Percentiles rank a stretch among this genome's conserved stretches.
Conservation (phyloP, 2,797 vertebrate species). For the Pseudopleuronectes americanus region DNA sequence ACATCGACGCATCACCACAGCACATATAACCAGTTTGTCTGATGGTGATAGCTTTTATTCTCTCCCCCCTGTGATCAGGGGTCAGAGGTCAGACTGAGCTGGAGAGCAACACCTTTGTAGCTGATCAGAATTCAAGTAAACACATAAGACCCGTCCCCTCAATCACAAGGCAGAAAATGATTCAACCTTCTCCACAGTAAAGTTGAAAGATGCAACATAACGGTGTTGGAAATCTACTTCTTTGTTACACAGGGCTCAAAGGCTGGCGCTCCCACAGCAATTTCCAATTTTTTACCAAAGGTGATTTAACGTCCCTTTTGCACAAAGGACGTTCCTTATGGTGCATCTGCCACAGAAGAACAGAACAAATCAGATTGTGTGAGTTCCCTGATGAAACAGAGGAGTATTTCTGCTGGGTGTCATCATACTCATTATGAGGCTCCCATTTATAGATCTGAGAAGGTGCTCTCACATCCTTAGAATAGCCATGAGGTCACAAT, state of each 20-base stretch:
- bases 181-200: background rate
- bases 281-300: conserved; percentile 18
- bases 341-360: conserved; percentile 52
- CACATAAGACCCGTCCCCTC: background rate
- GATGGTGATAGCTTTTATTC: background rate
- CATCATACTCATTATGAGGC: conserved; percentile 79
- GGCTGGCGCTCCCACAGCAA: conserved; percentile 17
- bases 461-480: conserved; percentile 77
- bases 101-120: background rate
- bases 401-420: conserved; percentile 77
- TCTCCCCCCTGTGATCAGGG: background rate
- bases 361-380: conserved; percentile 61
- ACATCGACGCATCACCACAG: background rate
- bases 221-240: background rate
- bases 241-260: conserved; percentile 1
- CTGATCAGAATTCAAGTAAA: background rate
- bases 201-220: conserved; percentile 14
- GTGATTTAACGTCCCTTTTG: conserved; percentile 46
- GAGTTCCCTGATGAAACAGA: conserved; percentile 71
- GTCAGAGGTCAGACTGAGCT: conserved; percentile 1
- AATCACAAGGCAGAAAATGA: background rate
- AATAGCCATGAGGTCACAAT: conserved; percentile 81
- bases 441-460: conserved; percentile 83
- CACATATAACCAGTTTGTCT: background rate
- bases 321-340: conserved; percentile 51